Evolutionary conservation across 30 jellyfish, hydroid and myxozoan genomes (phyloP), one percentile per base, ranked within the genome.

Genomic region (Aurelia sp.): DNA sequence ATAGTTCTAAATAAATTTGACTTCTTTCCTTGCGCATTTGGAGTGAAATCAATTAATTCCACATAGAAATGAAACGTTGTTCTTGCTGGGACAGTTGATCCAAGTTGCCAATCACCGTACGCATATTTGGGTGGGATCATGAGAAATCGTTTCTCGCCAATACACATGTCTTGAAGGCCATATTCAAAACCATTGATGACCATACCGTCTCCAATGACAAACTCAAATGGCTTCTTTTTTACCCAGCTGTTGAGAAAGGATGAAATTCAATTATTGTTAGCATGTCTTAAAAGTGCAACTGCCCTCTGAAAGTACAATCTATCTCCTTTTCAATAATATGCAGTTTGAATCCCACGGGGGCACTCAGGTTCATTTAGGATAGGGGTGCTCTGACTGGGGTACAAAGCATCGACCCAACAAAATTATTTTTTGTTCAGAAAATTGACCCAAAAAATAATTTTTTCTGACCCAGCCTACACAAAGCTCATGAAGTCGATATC

Each of bases 141-240:
- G 64, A 94, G 76, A 63, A 63, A 89, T 47, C 99, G 89, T 38
- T 74, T 81, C 60, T 94, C 99, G n/a, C 99, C 99, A 51, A 78
- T 89, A 78, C 99, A 94, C 99, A 94, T 94, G 69, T 94, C 99
- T 19, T 67, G 93, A 33, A 94, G 91, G 67, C 99, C 99, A 40
- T 82, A 81, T 74, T 94, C 99, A 84, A 96, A 94, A 4, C 99
- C 99, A 12, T 76, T 63, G 61, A 94, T 94, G 19, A 94, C 96
- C 76, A 82, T 96, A 18, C 91, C 97, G 24, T 89, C 97, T 8
- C 99, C 99, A 60, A 94, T 80, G 30, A 89, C 91, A 68, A 94
- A 88, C 48, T 94, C 99, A 62, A 88, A 89, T 24, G 97, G 81
- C 3, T 74, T 67, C 50, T 81, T 76, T 57, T 64, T 81, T 13